A percentile compares a stretch with the other conserved stretches of the same genome.
phyloP scores from a whole-genome alignment of 2,888 invertebrate species.

The Rutpela maculata region DNA sequence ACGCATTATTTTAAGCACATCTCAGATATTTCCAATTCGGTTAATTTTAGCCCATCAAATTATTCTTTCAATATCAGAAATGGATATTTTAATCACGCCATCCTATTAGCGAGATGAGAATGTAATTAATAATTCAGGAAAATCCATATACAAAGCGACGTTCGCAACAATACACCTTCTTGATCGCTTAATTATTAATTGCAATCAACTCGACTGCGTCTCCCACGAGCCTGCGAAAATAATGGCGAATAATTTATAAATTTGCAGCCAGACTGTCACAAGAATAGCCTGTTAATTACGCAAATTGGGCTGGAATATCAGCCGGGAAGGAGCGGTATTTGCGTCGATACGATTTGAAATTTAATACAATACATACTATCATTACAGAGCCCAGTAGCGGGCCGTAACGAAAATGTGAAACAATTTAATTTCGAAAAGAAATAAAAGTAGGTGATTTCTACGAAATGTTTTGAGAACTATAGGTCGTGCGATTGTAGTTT shows the following conservation, averaged over 20 bases:
- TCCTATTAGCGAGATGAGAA: background rate
- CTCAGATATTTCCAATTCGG: too few species aligned
- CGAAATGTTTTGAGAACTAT: too few species aligned
- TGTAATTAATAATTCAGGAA: background rate
- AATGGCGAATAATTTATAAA: constrained; percentile 5
- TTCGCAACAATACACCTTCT: background rate
- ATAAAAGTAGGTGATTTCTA: too few species aligned
- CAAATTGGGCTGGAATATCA: background rate
- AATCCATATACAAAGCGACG: background rate
- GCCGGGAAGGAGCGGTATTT: background rate
- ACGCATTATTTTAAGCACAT: too few species aligned
- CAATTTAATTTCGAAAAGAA: background rate
- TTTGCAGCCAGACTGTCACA: background rate
- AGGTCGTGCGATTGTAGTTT: too few species aligned
- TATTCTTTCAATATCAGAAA: too few species aligned
- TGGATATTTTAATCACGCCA: background rate
- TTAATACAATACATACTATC: too few species aligned
- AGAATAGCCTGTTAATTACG: constrained; percentile 12
- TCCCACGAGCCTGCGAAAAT: background rate
- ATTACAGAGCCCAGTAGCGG: background rate
- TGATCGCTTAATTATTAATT: constrained; percentile 7
- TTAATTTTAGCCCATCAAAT: too few species aligned
- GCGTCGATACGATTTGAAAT: background rate
- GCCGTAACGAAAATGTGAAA: background rate
- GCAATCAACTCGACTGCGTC: background rate